These are phyloP conservation scores for Chrysolina americana DNA, from an alignment of 2,888 invertebrate genomes.

Conservation along the genomic window DNA sequence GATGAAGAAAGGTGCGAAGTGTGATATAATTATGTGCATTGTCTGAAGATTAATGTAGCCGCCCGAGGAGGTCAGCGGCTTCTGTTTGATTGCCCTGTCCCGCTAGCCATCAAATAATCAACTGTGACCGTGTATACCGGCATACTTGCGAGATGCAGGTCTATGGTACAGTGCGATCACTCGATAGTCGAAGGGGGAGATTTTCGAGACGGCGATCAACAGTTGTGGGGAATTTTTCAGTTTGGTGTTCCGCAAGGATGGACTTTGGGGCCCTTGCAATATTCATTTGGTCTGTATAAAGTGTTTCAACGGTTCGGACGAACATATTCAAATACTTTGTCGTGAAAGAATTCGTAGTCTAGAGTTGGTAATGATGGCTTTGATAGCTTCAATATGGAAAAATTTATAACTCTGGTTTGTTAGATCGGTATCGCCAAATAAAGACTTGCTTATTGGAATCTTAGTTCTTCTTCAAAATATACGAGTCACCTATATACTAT, in stretches of 20 bases:
- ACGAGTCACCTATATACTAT: no score
- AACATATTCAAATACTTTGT: no score
- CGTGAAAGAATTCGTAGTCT: no score
- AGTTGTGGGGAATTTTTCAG: neutral
- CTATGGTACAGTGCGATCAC: constrained; percentile 19
- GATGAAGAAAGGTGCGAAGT: constrained; percentile 63
- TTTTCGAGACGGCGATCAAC: neutral
- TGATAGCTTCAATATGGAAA: neutral
- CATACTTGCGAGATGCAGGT: constrained; percentile 20
- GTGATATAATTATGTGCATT: constrained; percentile 68
- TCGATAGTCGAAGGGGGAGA: neutral
- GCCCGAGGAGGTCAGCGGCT: constrained; percentile 66
- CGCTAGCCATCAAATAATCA: constrained; percentile 65
- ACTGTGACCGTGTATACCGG: constrained; percentile 59
- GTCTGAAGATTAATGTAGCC: constrained; percentile 68
- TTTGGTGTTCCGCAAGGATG: neutral
- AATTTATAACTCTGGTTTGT: neutral
- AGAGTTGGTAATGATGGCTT: neutral
- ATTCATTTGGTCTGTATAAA: no score
- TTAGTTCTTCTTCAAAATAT: no score
- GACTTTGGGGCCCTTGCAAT: neutral
- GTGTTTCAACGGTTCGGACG: no score
- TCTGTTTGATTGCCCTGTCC: constrained; percentile 67
- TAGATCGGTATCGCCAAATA: no score
- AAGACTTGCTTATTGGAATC: no score